phyloP scores from a whole-genome alignment of 2,888 invertebrate species.

The Frankliniella fusca region DNA sequence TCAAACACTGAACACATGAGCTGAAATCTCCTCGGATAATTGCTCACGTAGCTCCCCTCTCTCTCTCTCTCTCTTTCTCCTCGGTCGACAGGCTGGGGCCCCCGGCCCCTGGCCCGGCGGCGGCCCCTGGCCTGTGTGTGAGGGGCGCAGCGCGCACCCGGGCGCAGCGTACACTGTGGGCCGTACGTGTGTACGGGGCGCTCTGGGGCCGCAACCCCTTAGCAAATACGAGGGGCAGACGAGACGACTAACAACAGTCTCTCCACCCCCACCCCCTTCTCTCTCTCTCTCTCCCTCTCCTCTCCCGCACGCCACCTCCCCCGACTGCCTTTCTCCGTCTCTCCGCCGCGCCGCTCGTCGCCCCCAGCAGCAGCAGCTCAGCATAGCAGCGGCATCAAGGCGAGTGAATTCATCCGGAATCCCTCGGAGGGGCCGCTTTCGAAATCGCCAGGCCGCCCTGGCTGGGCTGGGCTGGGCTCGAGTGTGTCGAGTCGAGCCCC shows the following conservation, averaged over 20 bases:
- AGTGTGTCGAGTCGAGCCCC: too few species aligned
- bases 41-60: conserved; percentile 4
- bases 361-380: background rate
- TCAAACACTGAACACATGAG: conserved; percentile 22
- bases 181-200: background rate
- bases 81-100: too few species aligned
- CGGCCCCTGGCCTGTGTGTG: background rate
- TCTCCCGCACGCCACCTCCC: background rate
- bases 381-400: conserved; percentile 9
- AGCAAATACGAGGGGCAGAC: conserved; percentile 1
- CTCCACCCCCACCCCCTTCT: background rate
- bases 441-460: background rate
- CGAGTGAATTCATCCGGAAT: conserved; percentile 10
- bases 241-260: conserved; percentile 12
- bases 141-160: background rate
- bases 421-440: background rate
- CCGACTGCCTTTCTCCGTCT: background rate
- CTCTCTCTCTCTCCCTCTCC: background rate
- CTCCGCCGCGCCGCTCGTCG: background rate
- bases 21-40: conserved; percentile 21
- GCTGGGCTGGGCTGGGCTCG: too few species aligned
- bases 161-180: background rate
- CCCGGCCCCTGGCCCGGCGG: background rate
- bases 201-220: background rate
- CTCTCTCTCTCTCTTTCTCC: too few species aligned